Base-by-base conservation (phyloP, 2,797 vertebrate genomes). In the Catamblyrhynchus diadema region DNA sequence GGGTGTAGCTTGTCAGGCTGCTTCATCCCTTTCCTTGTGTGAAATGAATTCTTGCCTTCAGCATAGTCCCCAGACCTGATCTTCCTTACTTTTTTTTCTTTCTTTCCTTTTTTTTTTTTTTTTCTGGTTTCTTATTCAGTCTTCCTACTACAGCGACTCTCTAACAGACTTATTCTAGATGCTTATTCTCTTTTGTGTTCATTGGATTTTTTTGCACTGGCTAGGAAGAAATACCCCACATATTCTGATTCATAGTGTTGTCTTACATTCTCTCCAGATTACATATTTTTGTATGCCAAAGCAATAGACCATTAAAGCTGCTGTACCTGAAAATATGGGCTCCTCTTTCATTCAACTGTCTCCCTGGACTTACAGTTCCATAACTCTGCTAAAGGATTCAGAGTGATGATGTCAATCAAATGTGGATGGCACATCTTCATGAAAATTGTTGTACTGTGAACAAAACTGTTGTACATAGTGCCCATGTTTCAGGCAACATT, bases 391-490 rank as follows among this genome's bases (percentile, higher is more conserved):
- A 48, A 35, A 90, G 28, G 44, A 75, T 81, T 82, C 69, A 69
- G 81, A 92, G 53, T n/a, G 67, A 50, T 44, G 21, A 67, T 71
- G 77, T 84, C 88, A 84, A 53, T 80, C 64, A 77, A 87, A 85
- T 24, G 22, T n/a, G 45, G 42, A 59, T 82, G 70, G 84, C 71
- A 81, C 41, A 50, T 81, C 74, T 82, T 92, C 84, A 54, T 74
- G 69, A 79, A 81, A 95, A 85, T 89, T 87, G 75, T 93, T 96
- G 72, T 65, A 67, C 72, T 88, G 82, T 53, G 59, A 95, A 73
- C 1, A 10, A 92, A 95, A 90, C 77, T 86, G 77, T 88, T 94
- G 80, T 73, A 88, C 51, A 47, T 39, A 61, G 45, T 14, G 59
- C 66, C 64, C 42, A 21, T 67, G 65, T 94, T 91, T 90, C 73